These are phyloP conservation scores for Rafetus swinhoei DNA, from an alignment of 2,113 vertebrate species.

Conservation along the genomic window DNA sequence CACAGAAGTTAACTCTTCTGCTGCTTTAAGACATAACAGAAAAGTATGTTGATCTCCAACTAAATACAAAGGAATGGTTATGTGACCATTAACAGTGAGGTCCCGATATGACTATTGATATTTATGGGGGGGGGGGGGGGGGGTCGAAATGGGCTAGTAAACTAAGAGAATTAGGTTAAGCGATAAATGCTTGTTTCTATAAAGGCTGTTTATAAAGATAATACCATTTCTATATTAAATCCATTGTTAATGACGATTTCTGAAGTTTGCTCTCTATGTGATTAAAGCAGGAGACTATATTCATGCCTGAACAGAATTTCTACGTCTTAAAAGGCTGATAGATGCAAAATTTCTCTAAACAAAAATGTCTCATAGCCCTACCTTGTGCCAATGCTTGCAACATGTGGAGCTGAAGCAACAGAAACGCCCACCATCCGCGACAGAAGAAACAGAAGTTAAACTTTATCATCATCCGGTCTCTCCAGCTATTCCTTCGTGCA, in stretches of 20 bases:
- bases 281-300: constrained; percentile 46
- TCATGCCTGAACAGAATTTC: constrained; percentile 7
- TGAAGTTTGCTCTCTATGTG: constrained; percentile 37
- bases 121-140: too few relatives aligned
- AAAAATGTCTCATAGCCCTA: constrained; percentile 72
- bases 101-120: neutral
- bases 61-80: neutral
- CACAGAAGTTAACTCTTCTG: constrained; percentile 69
- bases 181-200: constrained; percentile 39
- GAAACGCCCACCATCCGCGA: constrained; percentile 84
- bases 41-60: neutral
- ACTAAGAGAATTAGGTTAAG: neutral
- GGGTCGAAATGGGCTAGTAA: neutral
- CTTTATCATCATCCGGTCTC: constrained; percentile 78
- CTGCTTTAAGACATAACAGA: constrained; percentile 17
- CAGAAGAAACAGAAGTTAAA: constrained; percentile 79
- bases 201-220: constrained; percentile 21
- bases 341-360: constrained; percentile 62
- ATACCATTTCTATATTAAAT: constrained; percentile 28
- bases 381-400: constrained; percentile 86
- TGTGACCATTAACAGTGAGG: neutral
- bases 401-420: constrained; percentile 86
- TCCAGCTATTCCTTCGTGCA: constrained; percentile 65
- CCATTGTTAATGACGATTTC: constrained; percentile 12
- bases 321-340: constrained; percentile 35